Evolutionary conservation across 1,140 invertebrate species (phyloP), one percentile per base, ranked within the genome.

Genomic region (Parasteatoda tepidariorum): DNA sequence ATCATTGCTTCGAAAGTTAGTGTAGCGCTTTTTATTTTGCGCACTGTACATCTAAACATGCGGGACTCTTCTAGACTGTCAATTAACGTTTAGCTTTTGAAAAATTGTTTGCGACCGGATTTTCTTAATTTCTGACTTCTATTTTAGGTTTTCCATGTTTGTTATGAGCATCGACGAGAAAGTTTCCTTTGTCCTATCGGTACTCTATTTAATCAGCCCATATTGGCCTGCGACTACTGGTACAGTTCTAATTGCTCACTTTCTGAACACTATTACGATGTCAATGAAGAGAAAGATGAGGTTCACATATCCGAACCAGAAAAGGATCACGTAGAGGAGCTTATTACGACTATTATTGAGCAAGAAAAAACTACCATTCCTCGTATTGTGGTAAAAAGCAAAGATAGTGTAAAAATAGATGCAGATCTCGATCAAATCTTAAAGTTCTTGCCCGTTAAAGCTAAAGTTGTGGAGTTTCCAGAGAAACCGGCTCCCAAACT

Each of bases 171-270:
- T 73, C 91, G 93, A 62, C 92, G 93, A 86, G 95, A 93, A 89
- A 95, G 94, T 67, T 97, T 97, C 90, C 90, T 96, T 0, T 97
- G 95, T 86, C 94, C 94, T 18, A 93, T 95, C 87, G 94, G 94
- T n/a, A 97, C 95, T 0, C 93, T 95, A 59, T 97, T 96, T 90
- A 96, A 95, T 89, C 94, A 95, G 89, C 84, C 86, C 3, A 87
- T 86, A 26, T 62, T 87, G 6, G 74, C 81, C 11, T 87, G 86
- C 31, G 86, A 87, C 64, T 87, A 86, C 34, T 87, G 86, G 84
- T 82, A 85, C 34, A 83, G 61, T 38, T 54, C 57, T 3, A 74
- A 83, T 38, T 83, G 81, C 13, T 74, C 81, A 26, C 26, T 30
- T 28, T 30, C 81, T 18, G 38, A 59, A 11, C 11, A 30, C 1